Evolutionary conservation across 2,113 vertebrate genomes (phyloP).

Genomic region (Chroicocephalus ridibundus): DNA sequence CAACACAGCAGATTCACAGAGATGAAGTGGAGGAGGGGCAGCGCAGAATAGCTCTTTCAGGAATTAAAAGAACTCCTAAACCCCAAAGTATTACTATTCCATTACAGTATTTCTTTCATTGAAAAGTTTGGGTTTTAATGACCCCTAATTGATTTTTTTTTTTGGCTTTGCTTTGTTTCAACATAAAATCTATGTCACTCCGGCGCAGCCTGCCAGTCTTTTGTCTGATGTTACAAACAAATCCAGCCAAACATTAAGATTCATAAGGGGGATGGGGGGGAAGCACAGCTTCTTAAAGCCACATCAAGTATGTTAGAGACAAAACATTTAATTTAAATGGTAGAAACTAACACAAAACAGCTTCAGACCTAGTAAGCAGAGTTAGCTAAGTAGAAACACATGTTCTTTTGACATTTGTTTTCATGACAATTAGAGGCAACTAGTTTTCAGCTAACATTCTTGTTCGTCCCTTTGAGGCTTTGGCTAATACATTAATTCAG

Average conservation of each 20-base stretch:
- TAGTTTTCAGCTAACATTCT: constrained; percentile 48
- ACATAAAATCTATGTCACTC: constrained; percentile 56
- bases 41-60: constrained; percentile 22
- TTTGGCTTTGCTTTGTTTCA: constrained; percentile 46
- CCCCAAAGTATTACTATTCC: constrained; percentile 6
- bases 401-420: constrained; percentile 63
- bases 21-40: constrained; percentile 44
- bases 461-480: constrained; percentile 26
- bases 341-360: constrained; percentile 67
- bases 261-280: constrained; percentile 49
- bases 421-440: constrained; percentile 70
- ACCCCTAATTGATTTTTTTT: constrained; percentile 35
- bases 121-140: constrained; percentile 46
- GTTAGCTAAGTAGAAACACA: constrained; percentile 59
- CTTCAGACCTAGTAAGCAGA: constrained; percentile 51
- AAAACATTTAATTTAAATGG: constrained; percentile 68
- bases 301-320: constrained; percentile 67
- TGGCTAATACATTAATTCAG: background rate
- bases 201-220: constrained; percentile 50
- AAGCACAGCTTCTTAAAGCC: constrained; percentile 57
- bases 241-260: constrained; percentile 68
- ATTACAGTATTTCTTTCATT: constrained; percentile 49
- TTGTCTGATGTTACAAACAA: constrained; percentile 71
- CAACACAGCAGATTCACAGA: constrained; percentile 33
- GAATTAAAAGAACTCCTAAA: constrained; percentile 25